These are phyloP conservation scores for Pachycephus smyrnensis DNA, from an alignment of 2,888 invertebrate genomes.

Conservation along the genomic window DNA sequence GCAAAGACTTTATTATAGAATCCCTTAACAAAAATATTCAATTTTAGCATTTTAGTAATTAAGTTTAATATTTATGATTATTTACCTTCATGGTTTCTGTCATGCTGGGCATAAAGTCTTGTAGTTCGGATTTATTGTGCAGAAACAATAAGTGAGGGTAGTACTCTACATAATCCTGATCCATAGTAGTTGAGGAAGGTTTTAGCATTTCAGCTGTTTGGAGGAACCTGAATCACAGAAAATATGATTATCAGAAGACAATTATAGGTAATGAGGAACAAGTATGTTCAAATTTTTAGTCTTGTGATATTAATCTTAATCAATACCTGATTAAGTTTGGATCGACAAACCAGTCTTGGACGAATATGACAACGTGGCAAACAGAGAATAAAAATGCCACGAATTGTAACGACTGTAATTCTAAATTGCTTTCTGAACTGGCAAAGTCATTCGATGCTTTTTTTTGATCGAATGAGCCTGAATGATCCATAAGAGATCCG, in stretches of 20 bases:
- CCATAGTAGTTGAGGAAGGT: conserved; percentile 77
- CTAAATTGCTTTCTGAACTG: conserved; percentile 74
- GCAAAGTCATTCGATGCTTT: conserved; percentile 71
- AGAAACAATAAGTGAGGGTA: conserved; percentile 87
- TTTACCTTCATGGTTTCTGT: conserved; percentile 73
- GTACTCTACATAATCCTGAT: conserved; percentile 79
- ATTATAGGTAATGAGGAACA: conserved; percentile 34
- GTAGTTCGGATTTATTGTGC: conserved; percentile 82
- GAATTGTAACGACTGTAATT: conserved; percentile 81
- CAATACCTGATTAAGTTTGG: conserved; percentile 80
- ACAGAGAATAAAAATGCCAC: conserved; percentile 88
- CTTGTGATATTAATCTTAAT: background rate
- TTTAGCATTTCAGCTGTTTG: conserved; percentile 90
- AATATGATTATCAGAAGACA: conserved; percentile 20
- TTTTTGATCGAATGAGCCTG: conserved; percentile 54
- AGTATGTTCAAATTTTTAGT: background rate
- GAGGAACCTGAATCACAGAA: conserved; percentile 72
- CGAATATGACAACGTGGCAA: conserved; percentile 89
- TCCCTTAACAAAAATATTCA: conserved; percentile 56
- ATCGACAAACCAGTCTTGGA: conserved; percentile 91
- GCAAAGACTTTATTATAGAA: conserved; percentile 71
- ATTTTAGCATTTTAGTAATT: background rate
- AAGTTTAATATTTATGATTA: conserved; percentile 48
- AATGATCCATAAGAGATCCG: conserved; percentile 73
- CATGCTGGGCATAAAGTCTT: conserved; percentile 76